Conservation (phyloP, 2,888 invertebrate genomes). For the Sylvicola cinctus region DNA sequence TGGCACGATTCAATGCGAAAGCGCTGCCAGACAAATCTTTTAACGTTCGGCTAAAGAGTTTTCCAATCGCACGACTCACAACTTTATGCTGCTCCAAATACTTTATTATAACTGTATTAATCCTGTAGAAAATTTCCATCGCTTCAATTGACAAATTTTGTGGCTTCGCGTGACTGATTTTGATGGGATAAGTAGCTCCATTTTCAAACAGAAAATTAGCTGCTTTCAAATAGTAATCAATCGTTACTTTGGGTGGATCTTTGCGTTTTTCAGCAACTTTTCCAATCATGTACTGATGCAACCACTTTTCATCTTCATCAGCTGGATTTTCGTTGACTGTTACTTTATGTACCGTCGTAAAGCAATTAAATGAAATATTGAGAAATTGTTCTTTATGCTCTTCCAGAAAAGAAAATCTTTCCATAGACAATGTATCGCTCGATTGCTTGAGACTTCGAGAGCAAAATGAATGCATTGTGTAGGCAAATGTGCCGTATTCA, state of each 20-base stretch:
- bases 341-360: constrained; percentile 39
- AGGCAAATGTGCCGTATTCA: constrained; percentile 79
- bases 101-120: constrained; percentile 77
- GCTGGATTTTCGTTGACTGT: constrained; percentile 8
- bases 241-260: constrained; percentile 47
- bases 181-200: constrained; percentile 64
- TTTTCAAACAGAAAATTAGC: constrained; percentile 53
- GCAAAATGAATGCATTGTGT: constrained; percentile 76
- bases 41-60: constrained; percentile 30
- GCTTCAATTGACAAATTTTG: constrained; percentile 73
- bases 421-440: constrained; percentile 51
- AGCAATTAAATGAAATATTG: constrained; percentile 57
- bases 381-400: constrained; percentile 61
- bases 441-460: constrained; percentile 70
- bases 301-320: constrained; percentile 65
- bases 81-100: constrained; percentile 56
- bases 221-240: constrained; percentile 59
- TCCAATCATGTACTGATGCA: constrained; percentile 87
- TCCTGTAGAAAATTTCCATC: constrained; percentile 64
- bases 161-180: constrained; percentile 69
- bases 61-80: constrained; percentile 35
- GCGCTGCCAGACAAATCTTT: constrained; percentile 26
- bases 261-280: constrained; percentile 80
- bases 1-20: constrained; percentile 28
- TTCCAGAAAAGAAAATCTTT: constrained; percentile 48